Conservation (phyloP, 2,888 invertebrate species). For the Philereme transversata region DNA sequence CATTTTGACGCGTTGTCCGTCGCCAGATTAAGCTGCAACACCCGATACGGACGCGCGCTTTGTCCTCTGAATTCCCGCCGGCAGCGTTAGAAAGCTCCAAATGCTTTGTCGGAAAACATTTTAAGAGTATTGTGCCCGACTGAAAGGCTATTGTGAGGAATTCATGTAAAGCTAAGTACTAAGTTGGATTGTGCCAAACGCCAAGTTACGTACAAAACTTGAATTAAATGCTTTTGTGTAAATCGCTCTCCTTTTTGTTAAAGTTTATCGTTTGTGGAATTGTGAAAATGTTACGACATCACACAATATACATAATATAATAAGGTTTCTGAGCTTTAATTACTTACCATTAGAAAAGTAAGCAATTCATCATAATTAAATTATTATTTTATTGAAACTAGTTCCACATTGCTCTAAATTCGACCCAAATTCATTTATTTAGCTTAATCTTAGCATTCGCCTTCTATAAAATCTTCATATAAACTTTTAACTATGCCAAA, state of each 20-base stretch:
- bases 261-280: conserved; percentile 1
- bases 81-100: conserved; percentile 34
- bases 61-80: conserved; percentile 44
- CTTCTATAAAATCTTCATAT: no score
- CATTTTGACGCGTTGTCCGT: conserved; percentile 38
- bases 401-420: no score
- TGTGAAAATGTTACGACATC: neutral
- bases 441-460: no score
- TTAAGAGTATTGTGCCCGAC: conserved; percentile 45
- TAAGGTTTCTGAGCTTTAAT: no score
- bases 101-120: conserved; percentile 49
- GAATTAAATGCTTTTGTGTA: conserved; percentile 15
- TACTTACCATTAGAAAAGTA: no score
- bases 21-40: conserved; percentile 46
- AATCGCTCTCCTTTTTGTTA: conserved; percentile 1
- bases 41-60: conserved; percentile 46
- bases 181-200: conserved; percentile 15
- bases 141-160: conserved; percentile 34
- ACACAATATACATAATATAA: no score
- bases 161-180: conserved; percentile 35
- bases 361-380: no score
- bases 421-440: no score
- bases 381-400: no score
- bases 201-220: conserved; percentile 11
- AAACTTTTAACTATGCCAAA: no score